phyloP scores from a whole-genome alignment of 64 coral and sea anemone genomes.

The Actinia tenebrosa region DNA sequence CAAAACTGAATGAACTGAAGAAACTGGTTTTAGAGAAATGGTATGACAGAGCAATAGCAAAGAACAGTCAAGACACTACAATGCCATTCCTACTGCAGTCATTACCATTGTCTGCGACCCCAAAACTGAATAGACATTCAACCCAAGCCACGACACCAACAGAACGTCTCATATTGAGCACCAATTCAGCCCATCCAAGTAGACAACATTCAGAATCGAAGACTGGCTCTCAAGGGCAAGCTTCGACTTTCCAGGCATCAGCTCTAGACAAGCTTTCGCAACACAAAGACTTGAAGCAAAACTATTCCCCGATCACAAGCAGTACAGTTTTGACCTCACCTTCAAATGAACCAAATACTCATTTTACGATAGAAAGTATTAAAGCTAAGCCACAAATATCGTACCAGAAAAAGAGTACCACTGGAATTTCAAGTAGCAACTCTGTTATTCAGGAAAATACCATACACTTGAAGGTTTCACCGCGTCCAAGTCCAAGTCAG shows the following conservation, averaged over 20 bases:
- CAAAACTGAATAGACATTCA: neutral
- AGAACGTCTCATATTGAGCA: neutral
- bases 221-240: neutral
- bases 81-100: neutral
- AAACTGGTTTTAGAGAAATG: slow-evolving; percentile 18
- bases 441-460: neutral
- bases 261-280: neutral
- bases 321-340: neutral
- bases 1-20: slow-evolving; percentile 24
- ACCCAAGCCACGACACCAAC: neutral
- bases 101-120: neutral
- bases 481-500: neutral
- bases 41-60: slow-evolving; percentile 6
- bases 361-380: neutral
- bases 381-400: neutral
- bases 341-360: neutral
- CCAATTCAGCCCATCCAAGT: neutral
- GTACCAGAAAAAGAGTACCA: neutral
- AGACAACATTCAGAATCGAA: neutral
- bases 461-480: neutral
- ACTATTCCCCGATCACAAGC: neutral
- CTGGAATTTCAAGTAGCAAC: neutral
- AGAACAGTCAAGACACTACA: neutral
- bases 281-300: neutral
- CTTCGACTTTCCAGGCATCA: neutral